Base-by-base conservation (phyloP, 2,797 vertebrate species). In the Ispidina lecontei region DNA sequence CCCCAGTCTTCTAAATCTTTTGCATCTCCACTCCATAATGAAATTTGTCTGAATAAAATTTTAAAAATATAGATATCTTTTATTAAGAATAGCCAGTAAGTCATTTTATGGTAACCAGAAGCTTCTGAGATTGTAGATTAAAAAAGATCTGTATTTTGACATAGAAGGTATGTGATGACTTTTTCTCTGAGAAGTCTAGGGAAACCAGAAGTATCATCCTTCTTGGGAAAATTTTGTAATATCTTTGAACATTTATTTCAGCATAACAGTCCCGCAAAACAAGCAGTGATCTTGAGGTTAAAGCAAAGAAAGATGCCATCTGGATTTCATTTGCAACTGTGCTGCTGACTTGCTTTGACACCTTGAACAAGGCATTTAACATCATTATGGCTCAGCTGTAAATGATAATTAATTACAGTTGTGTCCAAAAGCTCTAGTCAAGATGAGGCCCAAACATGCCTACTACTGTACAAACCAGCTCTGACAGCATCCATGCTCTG, bases 341-440 rank as follows among this genome's bases (percentile, higher is more conserved):
- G 84, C 83, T 88, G 41, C 62, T 77, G 65, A 81, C 83, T 92
- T 86, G 51, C 87, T 90, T 60, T 84, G 74, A 87, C 82, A 94
- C 87, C 85, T 84, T n/a, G 85, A 92, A 91, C 56, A 86, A 89
- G 77, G 63, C 75, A 54, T 77, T 96, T 69, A 87, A 80, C 73
- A 83, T 91, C 69, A 84, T 37, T 62, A 10, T 68, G 63, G 51
- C 60, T 92, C 79, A 91, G 64, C 59, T 93, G 83, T 90, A 93
- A 93, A 91, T 86, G 31, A 64, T 72, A 83, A 94, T 81, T 92
- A 91, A 92, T 93, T 92, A 93, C 78, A 87, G 49, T 87, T 87
- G 46, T 78, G 46, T 68, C 58, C 71, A 84, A 96, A 95, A 87
- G 15, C 54, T 85, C 58, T 44, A 71, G 56, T 80, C 79, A 93